Evolutionary conservation across 2,113 vertebrate species (phyloP), one percentile per base, ranked within the genome.

Genomic region (Epinephelus fuscoguttatus): DNA sequence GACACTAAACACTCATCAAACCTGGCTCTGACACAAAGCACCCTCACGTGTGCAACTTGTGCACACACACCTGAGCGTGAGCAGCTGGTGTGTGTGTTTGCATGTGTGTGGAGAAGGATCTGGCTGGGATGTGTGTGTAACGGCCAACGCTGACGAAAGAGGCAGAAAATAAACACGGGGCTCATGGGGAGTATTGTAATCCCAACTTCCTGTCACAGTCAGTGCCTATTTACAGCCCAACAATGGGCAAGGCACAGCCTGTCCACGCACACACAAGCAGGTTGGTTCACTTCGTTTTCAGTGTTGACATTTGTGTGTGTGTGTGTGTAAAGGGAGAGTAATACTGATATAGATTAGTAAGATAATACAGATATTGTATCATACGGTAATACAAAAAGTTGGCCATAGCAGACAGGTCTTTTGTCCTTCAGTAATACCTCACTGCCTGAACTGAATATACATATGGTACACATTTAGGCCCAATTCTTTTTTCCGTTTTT

Each of bases 131-230:
- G 75, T 87, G 81, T 76, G 80, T 87, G 75, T 79, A 82, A 75
- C 55, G 78, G 81, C 85, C 87, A 80, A 56, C 37, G 57, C 85
- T 94, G 91, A 92, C 89, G 87, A 94, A 91, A 92, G 88, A 93
- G 90, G 90, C 90, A 93, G 89, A 94, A 94, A 93, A 93, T 95
- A 93, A 95, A 93, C 93, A 90, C 8, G 64, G 84, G 87, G 87
- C 86, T 92, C 91, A 93, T 89, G 88, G 91, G 92, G 91, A 91
- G 93, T 89, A 93, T 95, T 94, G 91, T 94, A 94, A 94, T 94
- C 91, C 85, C 50, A 69, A 94, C 92, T 95, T 95, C 93, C 93
- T 94, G 93, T 95, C 91, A 92, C 88, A 89, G 92, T 93, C 89
- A 73, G 91, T 77, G 86, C 90, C 94, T 93, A 94, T 94, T 94